Percentiles rank a stretch among this genome's conserved stretches.
Conservation (phyloP, 2,888 invertebrate species). For the Leptinotarsa juncta region DNA sequence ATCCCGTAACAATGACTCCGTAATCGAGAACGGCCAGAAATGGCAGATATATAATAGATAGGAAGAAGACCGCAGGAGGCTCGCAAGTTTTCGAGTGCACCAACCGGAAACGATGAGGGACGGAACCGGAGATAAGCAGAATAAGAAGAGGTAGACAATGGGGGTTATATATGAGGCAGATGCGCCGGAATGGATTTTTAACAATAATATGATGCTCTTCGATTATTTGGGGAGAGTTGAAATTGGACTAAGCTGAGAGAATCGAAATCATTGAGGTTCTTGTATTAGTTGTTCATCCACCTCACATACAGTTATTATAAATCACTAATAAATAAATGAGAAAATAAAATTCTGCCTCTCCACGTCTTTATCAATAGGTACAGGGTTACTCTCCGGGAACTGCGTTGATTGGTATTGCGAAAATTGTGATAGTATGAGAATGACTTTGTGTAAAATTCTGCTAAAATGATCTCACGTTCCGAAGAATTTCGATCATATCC, state of each 20-base stretch:
- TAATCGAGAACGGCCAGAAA: constrained; percentile 50
- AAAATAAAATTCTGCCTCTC: too few species aligned
- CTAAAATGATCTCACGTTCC: too few species aligned
- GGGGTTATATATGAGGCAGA: constrained; percentile 62
- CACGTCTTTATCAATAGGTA: too few species aligned
- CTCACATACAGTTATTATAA: too few species aligned
- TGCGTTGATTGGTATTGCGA: too few species aligned
- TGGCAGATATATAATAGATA: constrained; percentile 53
- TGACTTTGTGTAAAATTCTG: too few species aligned
- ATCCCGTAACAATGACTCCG: constrained; percentile 50
- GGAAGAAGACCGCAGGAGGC: constrained; percentile 53
- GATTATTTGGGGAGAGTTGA: constrained; percentile 48
- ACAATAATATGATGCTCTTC: constrained; percentile 63
- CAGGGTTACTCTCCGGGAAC: too few species aligned
- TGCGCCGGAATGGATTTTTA: constrained; percentile 62
- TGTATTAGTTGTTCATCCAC: too few species aligned
- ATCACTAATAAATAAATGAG: too few species aligned
- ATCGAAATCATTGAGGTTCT: too few species aligned
- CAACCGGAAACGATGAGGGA: constrained; percentile 65
- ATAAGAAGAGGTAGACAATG: constrained; percentile 65
- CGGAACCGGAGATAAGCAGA: constrained; percentile 66
- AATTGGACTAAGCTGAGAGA: background rate
- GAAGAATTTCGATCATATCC: too few species aligned
- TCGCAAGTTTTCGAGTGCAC: constrained; percentile 65
- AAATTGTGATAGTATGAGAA: too few species aligned